These are phyloP conservation scores for Siphlonurus alternatus DNA, from an alignment of 2,888 invertebrate genomes.

Conservation along the genomic window DNA sequence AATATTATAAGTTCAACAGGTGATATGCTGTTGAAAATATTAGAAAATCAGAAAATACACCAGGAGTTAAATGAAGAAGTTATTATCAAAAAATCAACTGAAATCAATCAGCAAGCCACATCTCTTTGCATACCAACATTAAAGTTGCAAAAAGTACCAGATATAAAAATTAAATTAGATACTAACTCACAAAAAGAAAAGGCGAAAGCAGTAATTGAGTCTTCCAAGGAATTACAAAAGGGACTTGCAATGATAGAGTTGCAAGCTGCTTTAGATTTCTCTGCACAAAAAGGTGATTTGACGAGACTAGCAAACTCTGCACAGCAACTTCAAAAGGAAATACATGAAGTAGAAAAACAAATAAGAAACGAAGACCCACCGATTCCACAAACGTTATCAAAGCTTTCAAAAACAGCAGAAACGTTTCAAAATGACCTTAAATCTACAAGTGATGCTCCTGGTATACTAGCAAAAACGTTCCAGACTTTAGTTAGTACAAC, in stretches of 20 bases:
- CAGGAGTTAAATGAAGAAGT: too few relatives aligned
- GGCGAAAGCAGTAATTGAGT: too few relatives aligned
- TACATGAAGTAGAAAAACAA: slow-evolving; percentile 10
- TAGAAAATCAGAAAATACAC: too few relatives aligned
- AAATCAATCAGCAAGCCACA: too few relatives aligned
- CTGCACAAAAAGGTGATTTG: neutral
- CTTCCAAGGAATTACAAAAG: slow-evolving; percentile 6
- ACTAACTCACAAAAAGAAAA: too few relatives aligned
- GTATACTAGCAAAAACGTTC: neutral
- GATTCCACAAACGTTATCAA: neutral
- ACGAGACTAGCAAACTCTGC: slow-evolving; percentile 6
- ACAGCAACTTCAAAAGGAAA: slow-evolving; percentile 10
- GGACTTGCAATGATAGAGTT: slow-evolving; percentile 2
- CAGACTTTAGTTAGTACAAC: neutral
- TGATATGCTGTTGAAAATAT: too few relatives aligned
- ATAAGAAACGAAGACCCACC: neutral
- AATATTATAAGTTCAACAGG: too few relatives aligned
- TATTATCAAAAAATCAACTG: too few relatives aligned
- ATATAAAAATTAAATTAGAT: too few relatives aligned
- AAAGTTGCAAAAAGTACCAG: too few relatives aligned
- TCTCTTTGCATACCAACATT: too few relatives aligned
- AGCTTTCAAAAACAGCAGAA: neutral
- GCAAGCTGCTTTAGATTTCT: neutral
- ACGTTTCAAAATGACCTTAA: neutral
- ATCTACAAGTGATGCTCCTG: neutral